Evolutionary conservation across 2,888 invertebrate genomes (phyloP).

Genomic region (Rhorus exstirpatorius): DNA sequence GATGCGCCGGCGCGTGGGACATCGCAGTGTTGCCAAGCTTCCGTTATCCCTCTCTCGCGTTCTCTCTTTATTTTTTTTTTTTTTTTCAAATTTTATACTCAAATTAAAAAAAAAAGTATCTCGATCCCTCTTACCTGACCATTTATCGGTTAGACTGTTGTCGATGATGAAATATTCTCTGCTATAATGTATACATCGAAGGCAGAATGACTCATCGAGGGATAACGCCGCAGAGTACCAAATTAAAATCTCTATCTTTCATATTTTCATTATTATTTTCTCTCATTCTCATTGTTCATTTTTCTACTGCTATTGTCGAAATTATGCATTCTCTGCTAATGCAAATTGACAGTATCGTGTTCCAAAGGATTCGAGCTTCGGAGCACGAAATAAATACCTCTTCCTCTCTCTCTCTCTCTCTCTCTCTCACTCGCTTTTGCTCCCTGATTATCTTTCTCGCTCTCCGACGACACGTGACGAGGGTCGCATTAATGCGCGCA

Average conservation of each 20-base stretch:
- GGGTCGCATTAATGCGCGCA: conserved; percentile 55
- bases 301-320: neutral
- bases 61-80: too few relatives aligned
- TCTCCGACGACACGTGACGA: conserved; percentile 47
- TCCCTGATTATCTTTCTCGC: conserved; percentile 21
- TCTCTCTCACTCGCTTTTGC: conserved; percentile 13
- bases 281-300: neutral
- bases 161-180: too few relatives aligned
- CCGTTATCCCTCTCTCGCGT: conserved; percentile 11
- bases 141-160: too few relatives aligned
- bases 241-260: neutral
- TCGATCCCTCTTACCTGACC: neutral
- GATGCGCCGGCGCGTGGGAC: conserved; percentile 43
- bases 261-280: neutral
- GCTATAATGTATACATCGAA: too few relatives aligned
- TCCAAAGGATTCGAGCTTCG: conserved; percentile 6
- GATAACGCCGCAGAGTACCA: neutral
- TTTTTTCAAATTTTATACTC: neutral
- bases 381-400: conserved; percentile 26
- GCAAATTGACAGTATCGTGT: neutral
- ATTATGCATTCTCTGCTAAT: neutral
- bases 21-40: conserved; percentile 64
- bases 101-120: too few relatives aligned
- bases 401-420: conserved; percentile 43
- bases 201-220: too few relatives aligned